Conservation (phyloP, 2,113 vertebrate genomes). For the Meleagris gallopavo region DNA sequence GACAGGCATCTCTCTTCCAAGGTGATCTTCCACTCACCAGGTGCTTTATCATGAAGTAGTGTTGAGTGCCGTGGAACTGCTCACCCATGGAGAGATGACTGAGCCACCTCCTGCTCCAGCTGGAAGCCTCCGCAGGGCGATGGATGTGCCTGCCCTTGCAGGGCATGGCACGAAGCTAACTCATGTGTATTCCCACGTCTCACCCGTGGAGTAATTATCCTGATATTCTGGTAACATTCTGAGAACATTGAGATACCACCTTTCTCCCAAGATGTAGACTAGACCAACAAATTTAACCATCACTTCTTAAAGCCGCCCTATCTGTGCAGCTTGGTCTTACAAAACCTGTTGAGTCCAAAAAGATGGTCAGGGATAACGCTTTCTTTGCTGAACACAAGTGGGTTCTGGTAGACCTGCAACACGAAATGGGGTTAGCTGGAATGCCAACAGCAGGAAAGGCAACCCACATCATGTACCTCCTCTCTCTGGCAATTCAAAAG, state of each 20-base stretch:
- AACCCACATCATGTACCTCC: accelerated
- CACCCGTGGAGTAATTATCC: background rate
- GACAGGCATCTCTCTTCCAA: constrained; percentile 17
- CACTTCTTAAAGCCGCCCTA: accelerated
- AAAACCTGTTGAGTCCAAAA: accelerated
- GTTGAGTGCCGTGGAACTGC: accelerated
- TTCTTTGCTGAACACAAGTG: background rate
- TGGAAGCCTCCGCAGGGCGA: background rate
- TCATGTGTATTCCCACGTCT: accelerated
- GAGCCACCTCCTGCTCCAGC: background rate
- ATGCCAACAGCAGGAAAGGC: background rate
- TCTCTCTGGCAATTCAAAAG: background rate
- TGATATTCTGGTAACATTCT: background rate
- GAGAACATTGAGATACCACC: background rate
- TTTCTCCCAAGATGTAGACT: background rate
- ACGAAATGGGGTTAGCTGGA: background rate
- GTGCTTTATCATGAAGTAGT: background rate
- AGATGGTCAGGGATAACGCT: background rate
- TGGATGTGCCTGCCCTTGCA: accelerated
- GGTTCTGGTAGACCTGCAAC: background rate
- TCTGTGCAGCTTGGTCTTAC: background rate
- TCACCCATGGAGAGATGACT: background rate
- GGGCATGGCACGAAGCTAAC: accelerated
- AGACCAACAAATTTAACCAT: background rate
- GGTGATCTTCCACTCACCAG: background rate